phyloP scores from a whole-genome alignment of 2,888 invertebrate genomes.

The Drosophila atripex region DNA sequence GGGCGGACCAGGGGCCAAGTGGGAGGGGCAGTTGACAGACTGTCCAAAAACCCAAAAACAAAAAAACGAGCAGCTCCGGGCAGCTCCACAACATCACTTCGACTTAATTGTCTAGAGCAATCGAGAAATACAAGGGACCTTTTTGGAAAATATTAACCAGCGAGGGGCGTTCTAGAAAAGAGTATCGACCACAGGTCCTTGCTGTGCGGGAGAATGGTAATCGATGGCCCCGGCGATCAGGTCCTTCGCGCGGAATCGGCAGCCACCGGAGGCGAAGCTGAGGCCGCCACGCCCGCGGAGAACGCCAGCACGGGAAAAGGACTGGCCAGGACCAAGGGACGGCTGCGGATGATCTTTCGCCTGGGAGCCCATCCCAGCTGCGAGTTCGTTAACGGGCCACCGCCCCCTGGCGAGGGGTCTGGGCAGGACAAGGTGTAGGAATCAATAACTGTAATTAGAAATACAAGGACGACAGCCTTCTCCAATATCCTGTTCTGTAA shows the following conservation, averaged over 20 bases:
- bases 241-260: not conserved
- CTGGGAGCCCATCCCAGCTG: not conserved
- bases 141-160: not conserved
- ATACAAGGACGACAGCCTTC: not conserved
- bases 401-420: not conserved
- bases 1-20: not conserved
- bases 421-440: not conserved
- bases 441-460: not conserved
- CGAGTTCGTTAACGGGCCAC: conserved; percentile 3
- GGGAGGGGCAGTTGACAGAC: not conserved
- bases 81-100: conserved; percentile 3
- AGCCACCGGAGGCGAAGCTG: not conserved
- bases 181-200: not conserved
- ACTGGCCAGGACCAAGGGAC: not conserved
- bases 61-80: not conserved
- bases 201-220: not conserved
- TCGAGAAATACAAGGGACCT: not conserved
- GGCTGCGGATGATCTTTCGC: conserved; percentile 9
- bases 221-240: not conserved
- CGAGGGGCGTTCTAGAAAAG: no score
- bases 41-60: not conserved
- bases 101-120: conserved; percentile 11
- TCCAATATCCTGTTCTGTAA: not conserved
- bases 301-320: not conserved
- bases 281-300: not conserved